Percentiles rank a stretch among this genome's conserved stretches.
Conservation (phyloP, 2,797 vertebrate species). For the Pseudochirops corinnae region DNA sequence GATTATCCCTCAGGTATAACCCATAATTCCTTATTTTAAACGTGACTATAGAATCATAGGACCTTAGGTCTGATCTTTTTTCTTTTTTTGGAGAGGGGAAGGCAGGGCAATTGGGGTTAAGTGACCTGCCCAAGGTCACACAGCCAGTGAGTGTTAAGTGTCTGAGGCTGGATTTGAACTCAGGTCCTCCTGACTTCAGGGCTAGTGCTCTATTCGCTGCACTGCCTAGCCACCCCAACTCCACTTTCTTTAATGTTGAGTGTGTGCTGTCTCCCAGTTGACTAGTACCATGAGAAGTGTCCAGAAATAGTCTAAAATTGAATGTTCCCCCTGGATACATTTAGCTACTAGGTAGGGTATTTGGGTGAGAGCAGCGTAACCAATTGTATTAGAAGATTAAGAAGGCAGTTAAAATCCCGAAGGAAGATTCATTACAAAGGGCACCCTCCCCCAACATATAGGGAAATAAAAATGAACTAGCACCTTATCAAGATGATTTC, state of each 20-base stretch:
- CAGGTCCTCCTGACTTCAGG: too few species aligned
- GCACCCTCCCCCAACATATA: constrained; percentile 15
- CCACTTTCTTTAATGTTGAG: not conserved
- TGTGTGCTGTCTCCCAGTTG: not conserved
- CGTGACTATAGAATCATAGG: accelerated
- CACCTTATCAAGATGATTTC: constrained; percentile 51
- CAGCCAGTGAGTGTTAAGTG: too few species aligned
- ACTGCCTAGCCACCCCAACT: not conserved
- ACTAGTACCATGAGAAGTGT: not conserved
- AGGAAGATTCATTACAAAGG: accelerated
- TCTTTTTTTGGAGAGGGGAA: too few species aligned
- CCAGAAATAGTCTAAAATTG: not conserved
- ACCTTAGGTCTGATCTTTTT: accelerated
- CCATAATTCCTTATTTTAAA: accelerated
- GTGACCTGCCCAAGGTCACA: too few species aligned
- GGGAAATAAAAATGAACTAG: not conserved
- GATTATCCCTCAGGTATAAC: accelerated
- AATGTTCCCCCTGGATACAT: not conserved
- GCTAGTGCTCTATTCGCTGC: too few species aligned
- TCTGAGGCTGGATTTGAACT: too few species aligned
- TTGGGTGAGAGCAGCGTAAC: accelerated
- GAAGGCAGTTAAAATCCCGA: not conserved
- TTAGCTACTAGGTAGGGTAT: not conserved
- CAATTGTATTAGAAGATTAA: not conserved
- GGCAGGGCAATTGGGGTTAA: too few species aligned